Conservation (phyloP, 1,140 invertebrate species). For the Drosophila pandora region DNA sequence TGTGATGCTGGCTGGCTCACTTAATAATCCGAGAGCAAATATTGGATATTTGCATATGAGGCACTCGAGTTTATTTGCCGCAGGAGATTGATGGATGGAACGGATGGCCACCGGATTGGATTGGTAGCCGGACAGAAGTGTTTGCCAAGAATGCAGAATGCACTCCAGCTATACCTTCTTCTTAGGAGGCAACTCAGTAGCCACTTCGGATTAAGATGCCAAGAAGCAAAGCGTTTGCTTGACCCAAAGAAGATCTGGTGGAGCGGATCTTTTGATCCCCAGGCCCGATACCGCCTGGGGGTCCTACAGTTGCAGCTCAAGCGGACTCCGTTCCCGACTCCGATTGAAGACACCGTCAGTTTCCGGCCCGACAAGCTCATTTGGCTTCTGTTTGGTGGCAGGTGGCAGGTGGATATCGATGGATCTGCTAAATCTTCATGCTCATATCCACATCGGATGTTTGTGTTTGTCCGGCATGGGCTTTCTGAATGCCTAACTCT, state of each 20-base stretch:
- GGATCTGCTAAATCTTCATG: conserved; percentile 19
- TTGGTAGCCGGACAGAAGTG: conserved; percentile 66
- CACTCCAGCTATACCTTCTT: conserved; percentile 19
- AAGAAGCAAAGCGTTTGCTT: conserved; percentile 61
- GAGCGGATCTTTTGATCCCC: conserved; percentile 67
- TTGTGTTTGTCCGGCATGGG: conserved; percentile 66
- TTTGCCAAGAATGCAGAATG: conserved; percentile 57
- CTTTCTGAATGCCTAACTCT: conserved; percentile 53
- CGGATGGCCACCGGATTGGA: conserved; percentile 39
- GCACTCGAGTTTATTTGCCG: conserved; percentile 79
- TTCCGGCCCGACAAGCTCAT: conserved; percentile 75
- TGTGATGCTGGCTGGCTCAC: conserved; percentile 72
- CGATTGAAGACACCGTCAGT: conserved; percentile 63
- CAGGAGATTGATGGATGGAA: conserved; percentile 65
- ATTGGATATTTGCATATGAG: conserved; percentile 73
- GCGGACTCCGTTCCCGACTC: conserved; percentile 30
- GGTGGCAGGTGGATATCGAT: conserved; percentile 31
- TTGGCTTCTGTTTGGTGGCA: conserved; percentile 76
- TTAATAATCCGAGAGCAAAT: conserved; percentile 79
- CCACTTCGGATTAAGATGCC: conserved; percentile 73
- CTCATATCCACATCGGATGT: conserved; percentile 60
- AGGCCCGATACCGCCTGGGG: conserved; percentile 1
- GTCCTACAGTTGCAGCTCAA: conserved; percentile 76
- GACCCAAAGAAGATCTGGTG: conserved; percentile 67
- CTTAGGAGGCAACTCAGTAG: conserved; percentile 69